Base-by-base conservation (phyloP, 2,797 vertebrate genomes). In the Leptodactylus fallax region DNA sequence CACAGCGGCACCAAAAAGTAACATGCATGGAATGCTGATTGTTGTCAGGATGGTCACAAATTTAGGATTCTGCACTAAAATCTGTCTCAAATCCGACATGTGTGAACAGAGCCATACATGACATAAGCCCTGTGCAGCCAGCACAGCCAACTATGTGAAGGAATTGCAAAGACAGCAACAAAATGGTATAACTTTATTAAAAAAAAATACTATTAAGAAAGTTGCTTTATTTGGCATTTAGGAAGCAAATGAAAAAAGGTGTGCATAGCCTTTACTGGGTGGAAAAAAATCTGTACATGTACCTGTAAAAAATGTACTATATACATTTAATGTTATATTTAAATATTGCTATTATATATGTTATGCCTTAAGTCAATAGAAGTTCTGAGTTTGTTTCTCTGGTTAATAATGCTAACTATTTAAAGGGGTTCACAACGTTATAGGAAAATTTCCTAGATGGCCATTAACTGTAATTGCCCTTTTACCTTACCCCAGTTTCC, bases 261-360 rank as follows among this genome's bases (percentile, higher is more conserved):
- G 36, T 72, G 45, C 27, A 47, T 72, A 45, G 36, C 27, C 36
- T 19, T 45, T 47, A 19, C 45, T 72, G 17, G 45, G 14, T 72
- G 69, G 45, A 7, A 19, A 45, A n/a, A 14, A 45, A 17, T 72
- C 17, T 47, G 69, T 72, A 69, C 65, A 69, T 36, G 65, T 27
- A 27, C 23, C 23, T 69, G 65, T 69, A 69, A 27, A 53, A 71
- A 72, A 72, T 72, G 36, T 72, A 47, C 69, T 72, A 72, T 72
- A 72, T 17, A 45, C 69, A 72, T 72, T 72, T 19, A 72, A 72
- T 72, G 69, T 72, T 72, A 45, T 47, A 72, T 72, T 72, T 72
- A 72, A 47, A 45, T 27, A 72, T 8, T 45, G 27, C 12, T 45
- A 72, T 72, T 69, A 36, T 69, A 69, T 17, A 45, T 45, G 17